phyloP scores from a whole-genome alignment of 2,888 invertebrate species.

The Argynnis bischoffii region DNA sequence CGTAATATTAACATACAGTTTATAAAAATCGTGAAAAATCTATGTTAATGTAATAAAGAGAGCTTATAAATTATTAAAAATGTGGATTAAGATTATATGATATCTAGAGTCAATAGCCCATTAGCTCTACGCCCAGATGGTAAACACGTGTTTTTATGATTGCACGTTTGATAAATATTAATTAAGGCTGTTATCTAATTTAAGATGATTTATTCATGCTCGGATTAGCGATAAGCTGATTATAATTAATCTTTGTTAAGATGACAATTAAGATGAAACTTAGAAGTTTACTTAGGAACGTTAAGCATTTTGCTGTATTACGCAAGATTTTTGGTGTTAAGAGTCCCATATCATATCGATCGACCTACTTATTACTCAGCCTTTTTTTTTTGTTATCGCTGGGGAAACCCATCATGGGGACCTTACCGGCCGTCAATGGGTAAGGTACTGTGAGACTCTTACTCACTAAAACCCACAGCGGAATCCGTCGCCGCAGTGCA shows the following conservation, averaged over 20 bases:
- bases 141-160: constrained; percentile 6
- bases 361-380: no score
- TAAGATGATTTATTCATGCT: constrained; percentile 15
- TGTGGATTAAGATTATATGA: neutral
- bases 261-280: neutral
- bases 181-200: neutral
- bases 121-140: neutral
- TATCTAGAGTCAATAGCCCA: constrained; percentile 6
- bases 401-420: no score
- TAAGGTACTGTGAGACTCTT: no score
- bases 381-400: no score
- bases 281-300: neutral
- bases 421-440: no score
- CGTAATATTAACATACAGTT: no score
- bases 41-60: neutral
- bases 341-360: no score
- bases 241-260: constrained; percentile 16
- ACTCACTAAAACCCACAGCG: no score
- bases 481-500: no score
- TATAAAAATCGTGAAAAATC: no score
- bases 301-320: neutral
- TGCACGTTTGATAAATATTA: constrained; percentile 8
- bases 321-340: neutral
- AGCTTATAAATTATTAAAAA: constrained; percentile 10
- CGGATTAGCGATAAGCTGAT: constrained; percentile 10